Evolutionary conservation across 2,888 invertebrate species (phyloP).

Genomic region (Agriopis leucophaearia): DNA sequence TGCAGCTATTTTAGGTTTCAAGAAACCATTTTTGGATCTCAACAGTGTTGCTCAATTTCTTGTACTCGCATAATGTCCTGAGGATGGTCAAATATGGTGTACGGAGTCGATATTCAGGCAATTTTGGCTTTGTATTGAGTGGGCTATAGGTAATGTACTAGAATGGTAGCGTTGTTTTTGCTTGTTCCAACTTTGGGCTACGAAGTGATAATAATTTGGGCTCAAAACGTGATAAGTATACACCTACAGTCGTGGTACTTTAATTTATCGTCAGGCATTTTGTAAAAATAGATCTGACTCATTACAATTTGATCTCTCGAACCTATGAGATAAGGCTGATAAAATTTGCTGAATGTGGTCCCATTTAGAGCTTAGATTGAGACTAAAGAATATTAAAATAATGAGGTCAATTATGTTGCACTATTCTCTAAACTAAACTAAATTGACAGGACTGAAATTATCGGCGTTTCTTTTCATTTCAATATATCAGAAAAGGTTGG

Average conservation of each 20-base stretch:
- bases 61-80: slow-evolving; percentile 1
- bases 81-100: slow-evolving; percentile 13
- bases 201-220: not conserved
- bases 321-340: slow-evolving; percentile 13
- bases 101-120: slow-evolving; percentile 8
- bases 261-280: slow-evolving; percentile 1
- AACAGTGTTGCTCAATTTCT: slow-evolving; percentile 4
- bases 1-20: slow-evolving; percentile 5
- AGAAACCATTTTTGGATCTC: slow-evolving; percentile 13
- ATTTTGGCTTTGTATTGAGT: slow-evolving; percentile 18
- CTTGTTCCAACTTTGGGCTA: not conserved
- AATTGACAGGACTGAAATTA: no score
- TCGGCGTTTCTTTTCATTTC: no score
- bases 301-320: slow-evolving; percentile 11
- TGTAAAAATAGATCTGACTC: slow-evolving; percentile 14
- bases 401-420: no score
- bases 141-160: slow-evolving; percentile 22
- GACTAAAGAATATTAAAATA: not conserved
- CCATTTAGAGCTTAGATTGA: not conserved
- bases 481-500: no score
- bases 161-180: slow-evolving; percentile 20
- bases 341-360: slow-evolving; percentile 6
- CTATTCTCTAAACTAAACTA: no score
- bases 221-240: slow-evolving; percentile 5
- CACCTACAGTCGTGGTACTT: slow-evolving; percentile 10